Evolutionary conservation across 92 coral and sea anemone genomes (phyloP).

Genomic region (Chrysogorgia sp.): DNA sequence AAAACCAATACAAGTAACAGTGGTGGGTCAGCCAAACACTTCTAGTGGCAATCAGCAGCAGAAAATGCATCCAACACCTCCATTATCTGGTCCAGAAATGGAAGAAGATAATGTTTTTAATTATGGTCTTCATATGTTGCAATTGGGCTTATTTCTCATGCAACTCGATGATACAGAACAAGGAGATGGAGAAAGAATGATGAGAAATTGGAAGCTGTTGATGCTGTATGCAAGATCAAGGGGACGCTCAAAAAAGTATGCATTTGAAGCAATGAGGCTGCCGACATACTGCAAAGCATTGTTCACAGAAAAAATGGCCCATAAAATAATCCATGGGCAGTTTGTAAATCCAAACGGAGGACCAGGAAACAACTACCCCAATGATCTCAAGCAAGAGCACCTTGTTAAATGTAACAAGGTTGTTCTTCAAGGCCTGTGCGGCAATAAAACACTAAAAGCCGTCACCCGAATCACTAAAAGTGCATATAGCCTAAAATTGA

Average conservation of each 20-base stretch:
- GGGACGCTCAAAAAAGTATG: neutral
- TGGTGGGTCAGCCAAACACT: too few species aligned
- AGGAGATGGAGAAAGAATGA: slow-evolving; percentile 62
- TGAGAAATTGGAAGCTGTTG: slow-evolving; percentile 45
- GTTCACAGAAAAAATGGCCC: slow-evolving; percentile 54
- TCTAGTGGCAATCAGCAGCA: too few species aligned
- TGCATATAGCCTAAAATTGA: slow-evolving; percentile 42
- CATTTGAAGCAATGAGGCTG: slow-evolving; percentile 56
- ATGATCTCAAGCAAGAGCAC: slow-evolving; percentile 72
- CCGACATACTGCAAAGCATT: slow-evolving; percentile 51
- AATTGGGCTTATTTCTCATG: slow-evolving; percentile 62
- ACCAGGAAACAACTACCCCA: slow-evolving; percentile 60
- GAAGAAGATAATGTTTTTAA: slow-evolving; percentile 61
- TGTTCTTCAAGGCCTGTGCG: slow-evolving; percentile 54
- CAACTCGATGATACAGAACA: slow-evolving; percentile 71
- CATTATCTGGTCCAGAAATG: too few species aligned
- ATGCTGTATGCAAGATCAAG: neutral
- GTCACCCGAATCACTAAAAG: slow-evolving; percentile 51
- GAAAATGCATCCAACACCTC: too few species aligned
- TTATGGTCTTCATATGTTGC: slow-evolving; percentile 58
- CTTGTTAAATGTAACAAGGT: slow-evolving; percentile 56
- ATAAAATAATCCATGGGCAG: slow-evolving; percentile 55
- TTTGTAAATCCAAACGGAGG: slow-evolving; percentile 70
- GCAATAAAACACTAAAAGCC: slow-evolving; percentile 60
- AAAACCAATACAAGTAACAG: too few species aligned